Conservation (phyloP, 2,797 vertebrate species). For the Fistularia tabacaria region DNA sequence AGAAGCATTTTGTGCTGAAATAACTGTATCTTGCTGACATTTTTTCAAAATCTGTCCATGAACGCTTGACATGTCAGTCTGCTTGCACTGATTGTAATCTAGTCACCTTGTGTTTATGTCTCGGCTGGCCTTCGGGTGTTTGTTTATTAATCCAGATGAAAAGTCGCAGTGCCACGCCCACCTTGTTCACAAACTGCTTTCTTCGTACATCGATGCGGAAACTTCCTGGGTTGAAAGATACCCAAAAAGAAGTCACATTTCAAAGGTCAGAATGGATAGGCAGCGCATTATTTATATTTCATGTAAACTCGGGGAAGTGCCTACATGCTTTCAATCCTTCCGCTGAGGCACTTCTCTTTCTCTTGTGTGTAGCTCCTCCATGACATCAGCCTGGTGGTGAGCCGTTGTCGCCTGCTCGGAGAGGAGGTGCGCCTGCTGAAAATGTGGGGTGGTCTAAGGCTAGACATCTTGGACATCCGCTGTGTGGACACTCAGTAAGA, state of each 20-base stretch:
- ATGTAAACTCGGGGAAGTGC: background rate
- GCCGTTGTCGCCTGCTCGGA: conserved; percentile 71
- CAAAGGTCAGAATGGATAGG: conserved; percentile 47
- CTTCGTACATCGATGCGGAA: conserved; percentile 41
- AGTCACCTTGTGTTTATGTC: background rate
- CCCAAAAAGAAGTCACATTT: conserved; percentile 59
- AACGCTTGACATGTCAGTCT: no score
- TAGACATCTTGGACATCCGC: conserved; percentile 66
- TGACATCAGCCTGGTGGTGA: conserved; percentile 69
- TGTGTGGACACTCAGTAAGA: conserved; percentile 67
- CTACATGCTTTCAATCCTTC: background rate
- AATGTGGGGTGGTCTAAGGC: conserved; percentile 67
- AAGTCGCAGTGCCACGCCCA: conserved; percentile 51
- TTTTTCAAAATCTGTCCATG: background rate
- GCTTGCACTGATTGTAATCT: no score
- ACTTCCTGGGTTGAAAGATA: conserved; percentile 62
- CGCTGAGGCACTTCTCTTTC: background rate
- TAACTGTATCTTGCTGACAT: background rate
- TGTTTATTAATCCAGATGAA: conserved; percentile 48
- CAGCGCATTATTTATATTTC: background rate
- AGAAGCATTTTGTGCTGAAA: conserved; percentile 16
- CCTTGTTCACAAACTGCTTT: conserved; percentile 72
- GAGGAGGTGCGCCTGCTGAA: conserved; percentile 73
- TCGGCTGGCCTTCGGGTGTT: background rate
- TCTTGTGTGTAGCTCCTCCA: conserved; percentile 66